Evolutionary conservation across 2,888 invertebrate genomes (phyloP).

Genomic region (Sinopyrophorus schimmeli): DNA sequence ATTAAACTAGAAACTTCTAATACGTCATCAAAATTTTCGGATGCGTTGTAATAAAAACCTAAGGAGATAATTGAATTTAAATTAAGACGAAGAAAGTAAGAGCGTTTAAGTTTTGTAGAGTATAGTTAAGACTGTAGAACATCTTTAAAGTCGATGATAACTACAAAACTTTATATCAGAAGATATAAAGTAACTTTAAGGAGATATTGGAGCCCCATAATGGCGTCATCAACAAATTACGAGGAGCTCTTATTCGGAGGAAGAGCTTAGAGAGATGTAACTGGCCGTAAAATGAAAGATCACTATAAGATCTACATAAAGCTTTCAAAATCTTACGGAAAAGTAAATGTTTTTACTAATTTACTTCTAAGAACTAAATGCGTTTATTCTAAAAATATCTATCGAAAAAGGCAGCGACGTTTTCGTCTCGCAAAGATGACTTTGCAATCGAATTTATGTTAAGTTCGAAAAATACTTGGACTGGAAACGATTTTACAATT

Average conservation of each 20-base stretch:
- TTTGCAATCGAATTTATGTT: not conserved
- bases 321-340: constrained; percentile 61
- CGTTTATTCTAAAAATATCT: not conserved
- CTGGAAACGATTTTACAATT: constrained; percentile 18
- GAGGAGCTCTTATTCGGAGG: constrained; percentile 67
- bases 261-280: constrained; percentile 67
- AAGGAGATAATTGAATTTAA: too few relatives aligned
- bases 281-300: constrained; percentile 64
- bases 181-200: constrained; percentile 6
- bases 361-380: not conserved
- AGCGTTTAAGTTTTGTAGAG: too few relatives aligned
- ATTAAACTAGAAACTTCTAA: too few relatives aligned
- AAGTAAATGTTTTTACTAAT: constrained; percentile 22
- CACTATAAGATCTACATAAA: constrained; percentile 64
- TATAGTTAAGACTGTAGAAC: too few relatives aligned
- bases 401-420: not conserved
- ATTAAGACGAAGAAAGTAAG: too few relatives aligned
- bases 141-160: too few relatives aligned
- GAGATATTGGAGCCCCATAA: constrained; percentile 52
- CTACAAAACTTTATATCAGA: constrained; percentile 2
- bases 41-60: too few relatives aligned
- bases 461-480: constrained; percentile 4
- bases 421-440: not conserved
- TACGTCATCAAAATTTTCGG: too few relatives aligned
- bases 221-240: constrained; percentile 60